Evolutionary conservation across 2,888 invertebrate genomes (phyloP).

Genomic region (Andrena bucephala): DNA sequence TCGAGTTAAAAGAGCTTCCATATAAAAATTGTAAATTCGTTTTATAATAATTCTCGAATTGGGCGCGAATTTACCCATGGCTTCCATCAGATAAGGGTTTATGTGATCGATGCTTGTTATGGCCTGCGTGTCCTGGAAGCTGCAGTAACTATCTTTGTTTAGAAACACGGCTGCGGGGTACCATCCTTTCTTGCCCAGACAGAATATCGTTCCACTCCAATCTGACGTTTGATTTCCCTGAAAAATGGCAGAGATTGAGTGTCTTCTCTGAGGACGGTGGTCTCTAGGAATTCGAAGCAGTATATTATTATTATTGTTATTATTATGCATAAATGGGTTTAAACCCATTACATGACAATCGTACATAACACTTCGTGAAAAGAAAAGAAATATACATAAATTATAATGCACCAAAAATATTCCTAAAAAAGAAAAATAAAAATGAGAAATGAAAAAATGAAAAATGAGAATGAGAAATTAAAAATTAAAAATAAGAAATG

Average conservation of each 20-base stretch:
- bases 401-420: no score
- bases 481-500: no score
- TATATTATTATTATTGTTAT: no score
- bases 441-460: no score
- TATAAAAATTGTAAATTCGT: neutral
- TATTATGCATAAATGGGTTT: no score
- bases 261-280: neutral
- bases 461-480: no score
- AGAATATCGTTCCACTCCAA: conserved; percentile 90
- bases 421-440: no score
- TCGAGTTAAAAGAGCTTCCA: neutral
- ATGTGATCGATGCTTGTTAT: conserved; percentile 87
- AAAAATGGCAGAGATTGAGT: neutral
- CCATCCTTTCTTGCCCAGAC: conserved; percentile 89
- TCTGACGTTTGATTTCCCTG: conserved; percentile 33
- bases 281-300: neutral
- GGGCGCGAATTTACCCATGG: conserved; percentile 84
- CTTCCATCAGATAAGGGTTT: conserved; percentile 86
- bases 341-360: no score
- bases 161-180: conserved; percentile 90
- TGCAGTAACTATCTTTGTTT: conserved; percentile 86
- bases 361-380: no score
- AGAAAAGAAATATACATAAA: no score
- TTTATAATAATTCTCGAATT: neutral
- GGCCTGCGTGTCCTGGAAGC: conserved; percentile 79